Conservation (phyloP, 2,113 vertebrate species). For the Catharus fuscescens region DNA sequence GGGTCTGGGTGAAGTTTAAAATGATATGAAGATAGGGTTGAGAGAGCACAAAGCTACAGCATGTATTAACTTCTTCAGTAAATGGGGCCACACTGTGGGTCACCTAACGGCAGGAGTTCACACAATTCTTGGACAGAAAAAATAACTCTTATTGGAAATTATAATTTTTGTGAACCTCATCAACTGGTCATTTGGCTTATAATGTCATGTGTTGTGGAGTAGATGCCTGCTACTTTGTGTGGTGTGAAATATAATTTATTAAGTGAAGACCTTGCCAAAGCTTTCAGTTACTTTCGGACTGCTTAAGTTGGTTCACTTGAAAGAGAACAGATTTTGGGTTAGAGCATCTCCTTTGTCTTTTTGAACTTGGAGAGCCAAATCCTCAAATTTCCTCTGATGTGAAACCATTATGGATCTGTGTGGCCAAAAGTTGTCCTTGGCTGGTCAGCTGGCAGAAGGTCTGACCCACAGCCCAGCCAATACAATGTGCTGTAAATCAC, state of each 20-base stretch:
- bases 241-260: not conserved
- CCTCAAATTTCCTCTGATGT: not conserved
- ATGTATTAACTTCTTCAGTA: not conserved
- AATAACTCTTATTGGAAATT: not conserved
- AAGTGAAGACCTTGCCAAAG: not conserved
- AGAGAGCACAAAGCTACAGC: not conserved
- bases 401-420: not conserved
- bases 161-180: not conserved
- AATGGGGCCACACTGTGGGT: not conserved
- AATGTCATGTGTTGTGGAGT: not conserved
- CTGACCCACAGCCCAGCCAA: not conserved
- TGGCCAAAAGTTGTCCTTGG: not conserved
- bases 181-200: not conserved
- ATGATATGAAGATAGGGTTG: not conserved
- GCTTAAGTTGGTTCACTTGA: not conserved
- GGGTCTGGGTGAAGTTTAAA: not conserved
- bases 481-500: accelerated
- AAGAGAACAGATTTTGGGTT: not conserved
- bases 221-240: not conserved
- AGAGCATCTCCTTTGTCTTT: not conserved
- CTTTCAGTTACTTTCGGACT: not conserved
- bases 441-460: not conserved
- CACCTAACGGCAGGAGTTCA: not conserved
- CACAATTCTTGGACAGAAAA: not conserved
- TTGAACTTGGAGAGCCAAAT: not conserved